Evolutionary conservation across 37 sponge, comb jelly and placozoan species (phyloP).

Genomic region (Spongilla lacustris): DNA sequence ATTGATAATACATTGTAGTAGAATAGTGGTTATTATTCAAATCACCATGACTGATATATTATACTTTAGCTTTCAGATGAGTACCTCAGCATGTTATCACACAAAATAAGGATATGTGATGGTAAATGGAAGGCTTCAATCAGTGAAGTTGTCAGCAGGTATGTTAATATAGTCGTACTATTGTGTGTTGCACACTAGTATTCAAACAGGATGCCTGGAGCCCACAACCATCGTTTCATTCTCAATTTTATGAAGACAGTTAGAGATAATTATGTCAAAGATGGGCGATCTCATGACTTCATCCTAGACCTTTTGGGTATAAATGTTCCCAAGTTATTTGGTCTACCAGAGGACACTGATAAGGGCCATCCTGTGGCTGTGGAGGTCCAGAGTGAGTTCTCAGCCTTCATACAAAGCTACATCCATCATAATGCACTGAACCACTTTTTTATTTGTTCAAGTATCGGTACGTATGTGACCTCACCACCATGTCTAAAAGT

Average conservation of each 20-base stretch:
- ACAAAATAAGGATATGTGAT: slow-evolving; percentile 35
- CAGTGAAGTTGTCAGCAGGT: slow-evolving; percentile 16
- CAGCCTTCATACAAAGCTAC: slow-evolving; percentile 8
- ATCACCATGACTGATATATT: too few species aligned
- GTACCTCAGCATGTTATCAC: slow-evolving; percentile 27
- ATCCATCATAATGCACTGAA: slow-evolving; percentile 4
- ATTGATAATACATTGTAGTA: background rate
- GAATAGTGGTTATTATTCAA: too few species aligned
- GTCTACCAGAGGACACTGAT: background rate
- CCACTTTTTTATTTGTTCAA: background rate
- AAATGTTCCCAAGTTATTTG: slow-evolving; percentile 40
- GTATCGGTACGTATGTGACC: slow-evolving; percentile 7
- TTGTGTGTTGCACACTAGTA: background rate
- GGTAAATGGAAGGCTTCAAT: slow-evolving; percentile 49
- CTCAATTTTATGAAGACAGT: slow-evolving; percentile 30
- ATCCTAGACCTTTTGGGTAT: slow-evolving; percentile 57
- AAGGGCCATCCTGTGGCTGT: background rate
- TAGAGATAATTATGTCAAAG: slow-evolving; percentile 9
- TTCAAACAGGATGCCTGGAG: background rate
- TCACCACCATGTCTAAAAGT: too few species aligned
- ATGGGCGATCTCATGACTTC: slow-evolving; percentile 22
- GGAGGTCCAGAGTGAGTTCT: background rate
- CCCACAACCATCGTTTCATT: slow-evolving; percentile 30
- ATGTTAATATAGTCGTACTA: background rate
- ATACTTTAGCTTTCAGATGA: too few species aligned